Evolutionary conservation across 2,888 invertebrate species (phyloP).

Genomic region (Boloria selene): DNA sequence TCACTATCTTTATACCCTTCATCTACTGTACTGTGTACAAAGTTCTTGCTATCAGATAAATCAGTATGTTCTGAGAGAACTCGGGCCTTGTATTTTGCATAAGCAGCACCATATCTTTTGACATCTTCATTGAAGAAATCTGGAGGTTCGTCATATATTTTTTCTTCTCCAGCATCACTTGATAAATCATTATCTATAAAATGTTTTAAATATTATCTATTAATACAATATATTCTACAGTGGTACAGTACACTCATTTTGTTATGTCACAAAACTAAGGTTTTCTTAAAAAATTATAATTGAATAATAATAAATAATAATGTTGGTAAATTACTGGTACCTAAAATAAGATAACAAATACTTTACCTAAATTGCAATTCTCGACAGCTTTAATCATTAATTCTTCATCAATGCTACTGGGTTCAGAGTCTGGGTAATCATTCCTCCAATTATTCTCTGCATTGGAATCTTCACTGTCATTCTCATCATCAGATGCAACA

Average conservation of each 20-base stretch:
- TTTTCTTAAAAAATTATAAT: constrained; percentile 3
- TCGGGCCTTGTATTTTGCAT: constrained; percentile 85
- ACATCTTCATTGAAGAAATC: constrained; percentile 77
- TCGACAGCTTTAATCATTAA: constrained; percentile 84
- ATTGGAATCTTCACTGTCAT: constrained; percentile 87
- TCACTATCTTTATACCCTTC: constrained; percentile 67
- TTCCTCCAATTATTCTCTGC: constrained; percentile 89
- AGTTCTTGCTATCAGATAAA: constrained; percentile 46
- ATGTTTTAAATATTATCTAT: background rate
- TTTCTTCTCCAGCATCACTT: constrained; percentile 73
- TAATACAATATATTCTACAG: too few relatives aligned
- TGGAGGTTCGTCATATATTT: constrained; percentile 64
- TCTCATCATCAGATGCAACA: constrained; percentile 60
- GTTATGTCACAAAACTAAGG: background rate
- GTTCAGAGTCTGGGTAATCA: constrained; percentile 89
- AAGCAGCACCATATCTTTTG: constrained; percentile 83
- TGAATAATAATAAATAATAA: background rate
- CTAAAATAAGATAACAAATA: constrained; percentile 3
- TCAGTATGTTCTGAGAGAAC: constrained; percentile 58
- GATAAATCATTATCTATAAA: constrained; percentile 71
- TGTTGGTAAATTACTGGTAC: background rate
- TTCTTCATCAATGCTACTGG: constrained; percentile 83
- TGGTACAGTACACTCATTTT: too few relatives aligned
- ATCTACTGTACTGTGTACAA: constrained; percentile 57
- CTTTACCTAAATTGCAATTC: constrained; percentile 61